Percentiles rank a stretch among this genome's conserved stretches.
These are phyloP conservation scores for Caenorhabditis sp. DNA, from an alignment of 2,888 invertebrate species.

Conservation along the genomic window DNA sequence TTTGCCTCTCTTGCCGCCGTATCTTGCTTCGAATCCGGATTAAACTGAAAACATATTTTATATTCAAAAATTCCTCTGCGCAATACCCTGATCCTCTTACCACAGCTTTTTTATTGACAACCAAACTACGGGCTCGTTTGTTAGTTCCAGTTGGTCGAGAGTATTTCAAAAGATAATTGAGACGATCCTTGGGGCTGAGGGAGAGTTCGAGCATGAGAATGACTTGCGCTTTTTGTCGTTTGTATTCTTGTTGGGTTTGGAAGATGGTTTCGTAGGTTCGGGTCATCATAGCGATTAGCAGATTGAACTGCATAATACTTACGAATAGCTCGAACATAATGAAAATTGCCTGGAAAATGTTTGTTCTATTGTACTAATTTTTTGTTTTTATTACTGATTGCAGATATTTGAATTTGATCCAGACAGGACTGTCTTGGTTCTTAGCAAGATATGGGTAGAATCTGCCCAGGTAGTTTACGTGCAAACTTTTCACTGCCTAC, in stretches of 20 bases:
- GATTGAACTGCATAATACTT: conserved; percentile 90
- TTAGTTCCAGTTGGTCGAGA: conserved; percentile 81
- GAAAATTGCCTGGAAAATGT: conserved; percentile 77
- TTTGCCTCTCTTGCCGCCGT: conserved; percentile 36
- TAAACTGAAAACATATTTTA: conserved; percentile 16
- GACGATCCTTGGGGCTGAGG: conserved; percentile 83
- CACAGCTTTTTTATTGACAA: conserved; percentile 56
- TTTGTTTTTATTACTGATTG: no score
- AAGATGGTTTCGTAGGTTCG: conserved; percentile 96
- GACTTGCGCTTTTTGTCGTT: conserved; percentile 78
- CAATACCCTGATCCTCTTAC: no score
- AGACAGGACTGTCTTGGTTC: no score
- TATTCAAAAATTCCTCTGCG: background rate
- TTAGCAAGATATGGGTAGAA: no score
- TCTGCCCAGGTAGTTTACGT: no score
- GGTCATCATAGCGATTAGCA: conserved; percentile 97
- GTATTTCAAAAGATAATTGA: conserved; percentile 85
- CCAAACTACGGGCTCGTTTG: conserved; percentile 66
- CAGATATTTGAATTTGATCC: no score
- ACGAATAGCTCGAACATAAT: conserved; percentile 97
- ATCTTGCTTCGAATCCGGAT: conserved; percentile 34
- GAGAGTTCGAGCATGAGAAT: conserved; percentile 95
- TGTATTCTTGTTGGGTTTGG: conserved; percentile 96
- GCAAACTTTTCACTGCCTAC: no score
- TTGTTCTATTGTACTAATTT: background rate